Conservation (phyloP, 2,888 invertebrate genomes). For the Macaria liturata region DNA sequence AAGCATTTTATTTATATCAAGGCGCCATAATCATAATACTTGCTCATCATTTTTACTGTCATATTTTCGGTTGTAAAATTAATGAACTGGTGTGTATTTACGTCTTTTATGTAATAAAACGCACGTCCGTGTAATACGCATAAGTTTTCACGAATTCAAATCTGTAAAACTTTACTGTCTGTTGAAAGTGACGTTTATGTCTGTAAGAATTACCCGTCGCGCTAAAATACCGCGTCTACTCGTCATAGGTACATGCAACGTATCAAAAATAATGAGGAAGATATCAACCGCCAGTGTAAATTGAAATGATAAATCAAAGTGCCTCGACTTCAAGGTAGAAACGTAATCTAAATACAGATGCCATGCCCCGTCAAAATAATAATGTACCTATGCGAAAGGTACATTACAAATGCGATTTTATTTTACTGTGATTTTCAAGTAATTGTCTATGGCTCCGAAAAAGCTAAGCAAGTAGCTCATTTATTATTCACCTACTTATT, state of each 20-base stretch:
- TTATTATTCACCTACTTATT: no score
- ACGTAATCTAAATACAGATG: slow-evolving; percentile 31
- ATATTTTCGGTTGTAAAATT: slow-evolving; percentile 25
- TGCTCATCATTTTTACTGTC: slow-evolving; percentile 28
- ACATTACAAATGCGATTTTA: no score
- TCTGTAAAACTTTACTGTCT: slow-evolving; percentile 3
- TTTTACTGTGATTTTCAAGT: no score
- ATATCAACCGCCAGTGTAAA: slow-evolving; percentile 31
- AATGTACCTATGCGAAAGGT: slow-evolving; percentile 1
- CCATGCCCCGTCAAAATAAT: slow-evolving; percentile 27
- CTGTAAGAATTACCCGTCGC: slow-evolving; percentile 13
- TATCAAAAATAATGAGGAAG: slow-evolving; percentile 43
- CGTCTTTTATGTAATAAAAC: slow-evolving; percentile 9
- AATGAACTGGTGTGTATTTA: slow-evolving; percentile 18
- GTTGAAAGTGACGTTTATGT: slow-evolving; percentile 12
- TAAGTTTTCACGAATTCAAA: no score
- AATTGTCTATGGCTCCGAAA: no score
- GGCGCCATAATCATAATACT: slow-evolving; percentile 24
- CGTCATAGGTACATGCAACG: slow-evolving; percentile 11
- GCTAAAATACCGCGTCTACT: slow-evolving; percentile 12
- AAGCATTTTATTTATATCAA: slow-evolving; percentile 32
- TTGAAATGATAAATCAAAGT: slow-evolving; percentile 43
- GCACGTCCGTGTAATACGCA: neutral
- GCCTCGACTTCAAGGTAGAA: slow-evolving; percentile 38
- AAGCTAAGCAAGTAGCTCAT: no score